These are phyloP conservation scores for Anastrepha ludens DNA, from an alignment of 1,140 invertebrate species.

Conservation along the genomic window DNA sequence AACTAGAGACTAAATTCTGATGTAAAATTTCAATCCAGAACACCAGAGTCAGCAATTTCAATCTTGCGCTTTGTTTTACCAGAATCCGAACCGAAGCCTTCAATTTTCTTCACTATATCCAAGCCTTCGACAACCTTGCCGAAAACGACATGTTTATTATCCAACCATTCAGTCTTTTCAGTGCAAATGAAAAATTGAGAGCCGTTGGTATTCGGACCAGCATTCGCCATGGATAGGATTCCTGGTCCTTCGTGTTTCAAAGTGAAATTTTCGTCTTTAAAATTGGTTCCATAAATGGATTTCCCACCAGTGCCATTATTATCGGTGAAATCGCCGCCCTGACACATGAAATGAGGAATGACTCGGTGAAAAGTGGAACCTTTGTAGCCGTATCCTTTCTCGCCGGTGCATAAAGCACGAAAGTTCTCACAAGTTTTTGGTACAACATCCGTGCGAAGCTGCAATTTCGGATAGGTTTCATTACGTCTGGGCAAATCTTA, in stretches of 20 bases:
- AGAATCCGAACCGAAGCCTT: slow-evolving; percentile 85
- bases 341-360: slow-evolving; percentile 98
- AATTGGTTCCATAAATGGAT: slow-evolving; percentile 95
- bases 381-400: slow-evolving; percentile 94
- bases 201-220: slow-evolving; percentile 95
- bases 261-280: slow-evolving; percentile 95
- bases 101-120: slow-evolving; percentile 94
- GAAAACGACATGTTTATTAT: slow-evolving; percentile 97
- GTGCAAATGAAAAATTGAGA: slow-evolving; percentile 98
- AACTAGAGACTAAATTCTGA: not conserved
- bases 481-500: not conserved
- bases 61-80: slow-evolving; percentile 91
- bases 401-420: slow-evolving; percentile 91
- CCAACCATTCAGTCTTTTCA: slow-evolving; percentile 93
- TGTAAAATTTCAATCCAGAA: slow-evolving; percentile 32
- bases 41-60: slow-evolving; percentile 85
- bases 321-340: slow-evolving; percentile 95
- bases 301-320: slow-evolving; percentile 96
- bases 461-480: slow-evolving; percentile 27
- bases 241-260: slow-evolving; percentile 93
- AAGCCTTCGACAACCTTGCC: slow-evolving; percentile 94
- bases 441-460: slow-evolving; percentile 89
- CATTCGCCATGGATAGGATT: slow-evolving; percentile 94
- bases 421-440: slow-evolving; percentile 96
- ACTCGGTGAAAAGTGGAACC: slow-evolving; percentile 93